Conservation (phyloP, 2,888 invertebrate genomes). For the Cryptophagus acutangulus region DNA sequence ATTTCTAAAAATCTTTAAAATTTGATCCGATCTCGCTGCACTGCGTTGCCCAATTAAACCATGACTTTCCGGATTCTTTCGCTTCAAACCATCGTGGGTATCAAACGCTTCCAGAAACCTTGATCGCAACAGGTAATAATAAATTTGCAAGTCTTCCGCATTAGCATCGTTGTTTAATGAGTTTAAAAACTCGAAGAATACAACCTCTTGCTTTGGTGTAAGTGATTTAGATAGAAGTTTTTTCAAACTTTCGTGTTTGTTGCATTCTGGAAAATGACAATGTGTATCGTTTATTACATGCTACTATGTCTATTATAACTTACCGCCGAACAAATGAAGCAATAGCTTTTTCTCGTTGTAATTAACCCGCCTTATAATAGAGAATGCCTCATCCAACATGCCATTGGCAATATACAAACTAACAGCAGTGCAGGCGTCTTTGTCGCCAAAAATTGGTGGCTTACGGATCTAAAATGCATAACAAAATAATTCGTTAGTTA, state of each 20-base stretch:
- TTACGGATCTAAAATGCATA: conserved; percentile 29
- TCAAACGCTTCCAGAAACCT: conserved; percentile 57
- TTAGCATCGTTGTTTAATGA: conserved; percentile 51
- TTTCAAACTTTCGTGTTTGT: conserved; percentile 53
- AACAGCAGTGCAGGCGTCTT: conserved; percentile 54
- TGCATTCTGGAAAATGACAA: conserved; percentile 49
- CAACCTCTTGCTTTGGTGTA: conserved; percentile 59
- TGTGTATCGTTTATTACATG: not conserved
- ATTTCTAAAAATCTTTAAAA: conserved; percentile 35
- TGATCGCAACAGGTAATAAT: conserved; percentile 63
- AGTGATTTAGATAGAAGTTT: conserved; percentile 61
- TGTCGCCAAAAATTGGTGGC: conserved; percentile 36
- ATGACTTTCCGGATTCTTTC: conserved; percentile 27
- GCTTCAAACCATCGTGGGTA: conserved; percentile 44
- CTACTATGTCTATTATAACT: too few species aligned
- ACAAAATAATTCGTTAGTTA: conserved; percentile 3
- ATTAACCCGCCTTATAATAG: conserved; percentile 58
- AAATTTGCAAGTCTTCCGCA: conserved; percentile 62
- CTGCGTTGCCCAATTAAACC: conserved; percentile 37
- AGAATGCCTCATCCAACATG: conserved; percentile 61
- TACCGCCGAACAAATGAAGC: conserved; percentile 61
- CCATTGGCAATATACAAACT: conserved; percentile 61
- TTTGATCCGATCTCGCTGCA: conserved; percentile 30
- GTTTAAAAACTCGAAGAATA: conserved; percentile 62
- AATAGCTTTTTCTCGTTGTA: conserved; percentile 53